Base-by-base conservation (phyloP, 1,140 invertebrate species). In the Brachionus calyciflorus region DNA sequence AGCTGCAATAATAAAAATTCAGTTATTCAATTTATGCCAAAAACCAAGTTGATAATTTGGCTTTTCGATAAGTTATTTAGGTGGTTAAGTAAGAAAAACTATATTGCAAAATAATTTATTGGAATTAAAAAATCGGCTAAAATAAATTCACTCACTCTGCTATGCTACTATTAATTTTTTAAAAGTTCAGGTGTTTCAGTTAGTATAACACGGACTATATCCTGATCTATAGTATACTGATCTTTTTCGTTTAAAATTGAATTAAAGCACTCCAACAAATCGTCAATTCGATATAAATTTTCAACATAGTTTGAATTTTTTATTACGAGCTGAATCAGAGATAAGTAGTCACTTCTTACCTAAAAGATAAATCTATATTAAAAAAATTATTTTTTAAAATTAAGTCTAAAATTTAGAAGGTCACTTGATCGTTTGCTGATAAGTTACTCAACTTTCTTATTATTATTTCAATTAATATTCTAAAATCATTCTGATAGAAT, bases 301-400 rank as follows among this genome's bases (percentile, higher is more conserved):
- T 83, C 80, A 9, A 76, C 24, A 76, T 84, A 83, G 49, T 80
- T 76, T 2, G 82, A 82, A 76, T 83, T 82, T 28, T 78, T 77
- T 5, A 83, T 55, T 17, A 83, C 79, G 6, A 82, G 77, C 44
- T 82, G 80, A 24, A 80, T 79, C 14, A 84, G 75, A 17, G 79
- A 80, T 24, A 84, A 77, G 69, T 80, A 81, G 6, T 78, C 77
- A 9, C 80, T 80, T 33, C 83, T 53, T 0, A 80, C 77, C 83
- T 84, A 77, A 53, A 79, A 79, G n/a, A 76, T 24, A 57, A 46
- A 10, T 46, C 14, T 46, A 7, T 14, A 3, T 46, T 46, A 46
- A 46, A n/a, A n/a, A n/a, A n/a, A n/a, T n/a, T n/a, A n/a, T n/a
- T n/a, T n/a, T n/a, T n/a, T n/a, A n/a, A n/a, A n/a, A n/a, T n/a